Conservation (phyloP, 2,888 invertebrate genomes). For the Cryptocephalus primarius region DNA sequence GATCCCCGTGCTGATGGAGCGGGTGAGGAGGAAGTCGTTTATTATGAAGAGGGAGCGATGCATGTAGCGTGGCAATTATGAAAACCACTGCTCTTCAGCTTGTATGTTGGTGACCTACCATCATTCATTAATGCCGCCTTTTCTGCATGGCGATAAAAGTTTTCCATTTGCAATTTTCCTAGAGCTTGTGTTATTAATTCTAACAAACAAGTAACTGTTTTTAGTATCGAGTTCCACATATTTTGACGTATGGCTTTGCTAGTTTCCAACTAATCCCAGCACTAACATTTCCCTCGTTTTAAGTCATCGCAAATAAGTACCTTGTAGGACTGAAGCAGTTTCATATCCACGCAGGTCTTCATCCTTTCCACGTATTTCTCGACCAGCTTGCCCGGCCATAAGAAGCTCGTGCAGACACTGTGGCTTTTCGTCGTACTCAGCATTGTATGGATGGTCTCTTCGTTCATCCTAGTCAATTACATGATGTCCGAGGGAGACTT, state of each 20-base stretch:
- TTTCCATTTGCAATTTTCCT: no score
- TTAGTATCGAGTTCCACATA: no score
- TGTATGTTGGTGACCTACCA: neutral
- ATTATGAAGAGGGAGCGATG: neutral
- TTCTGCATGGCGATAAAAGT: no score
- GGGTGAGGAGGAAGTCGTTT: constrained; percentile 49
- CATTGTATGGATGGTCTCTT: constrained; percentile 58
- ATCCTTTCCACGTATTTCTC: constrained; percentile 59
- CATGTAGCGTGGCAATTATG: neutral
- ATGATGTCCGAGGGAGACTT: constrained; percentile 53
- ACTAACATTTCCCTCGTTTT: no score
- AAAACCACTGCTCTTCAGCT: neutral
- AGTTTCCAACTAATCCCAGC: neutral
- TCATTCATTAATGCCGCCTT: neutral
- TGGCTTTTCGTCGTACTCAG: constrained; percentile 65
- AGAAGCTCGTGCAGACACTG: constrained; percentile 54
- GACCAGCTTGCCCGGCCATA: constrained; percentile 55
- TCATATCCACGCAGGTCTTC: constrained; percentile 47
- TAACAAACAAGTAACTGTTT: no score
- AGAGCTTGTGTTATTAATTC: no score
- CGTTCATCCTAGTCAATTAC: constrained; percentile 51
- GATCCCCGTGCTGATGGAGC: constrained; percentile 70
- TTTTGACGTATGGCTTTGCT: no score
- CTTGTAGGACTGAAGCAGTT: no score
- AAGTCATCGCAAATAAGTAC: no score